A percentile compares a stretch with the other conserved stretches of the same genome.
Evolutionary conservation across 2,888 invertebrate genomes (phyloP).

Genomic region (Temnothorax unifasciatus): DNA sequence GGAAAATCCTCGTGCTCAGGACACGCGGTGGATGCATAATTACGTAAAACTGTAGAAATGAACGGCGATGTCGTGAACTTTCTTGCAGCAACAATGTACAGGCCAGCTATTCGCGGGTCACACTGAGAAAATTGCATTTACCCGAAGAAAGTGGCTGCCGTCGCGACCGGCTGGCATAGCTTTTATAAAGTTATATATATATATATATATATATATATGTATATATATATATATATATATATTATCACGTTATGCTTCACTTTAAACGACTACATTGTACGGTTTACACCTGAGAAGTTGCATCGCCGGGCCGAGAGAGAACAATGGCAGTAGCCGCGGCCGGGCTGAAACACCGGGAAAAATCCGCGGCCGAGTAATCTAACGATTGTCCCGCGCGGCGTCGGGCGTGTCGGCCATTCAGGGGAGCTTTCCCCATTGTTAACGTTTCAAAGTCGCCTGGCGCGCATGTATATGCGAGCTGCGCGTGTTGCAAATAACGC

Average conservation of each 20-base stretch:
- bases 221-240: no score
- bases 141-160: slow-evolving; percentile 65
- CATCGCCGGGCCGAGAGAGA: slow-evolving; percentile 34
- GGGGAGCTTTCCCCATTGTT: slow-evolving; percentile 51
- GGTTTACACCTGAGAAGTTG: slow-evolving; percentile 66
- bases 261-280: slow-evolving; percentile 72
- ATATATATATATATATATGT: background rate
- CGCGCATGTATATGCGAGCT: slow-evolving; percentile 5
- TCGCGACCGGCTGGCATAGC: slow-evolving; percentile 6
- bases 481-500: slow-evolving; percentile 53
- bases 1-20: background rate
- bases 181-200: slow-evolving; percentile 20
- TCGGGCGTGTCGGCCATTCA: slow-evolving; percentile 37
- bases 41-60: slow-evolving; percentile 76
- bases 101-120: slow-evolving; percentile 29
- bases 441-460: slow-evolving; percentile 48
- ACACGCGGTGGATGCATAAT: slow-evolving; percentile 63
- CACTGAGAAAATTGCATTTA: slow-evolving; percentile 76
- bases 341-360: slow-evolving; percentile 62
- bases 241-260: slow-evolving; percentile 74
- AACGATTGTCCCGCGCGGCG: slow-evolving; percentile 46
- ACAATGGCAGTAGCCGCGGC: slow-evolving; percentile 30
- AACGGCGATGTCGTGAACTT: slow-evolving; percentile 66
- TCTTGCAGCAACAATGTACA: slow-evolving; percentile 63
- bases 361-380: slow-evolving; percentile 65